Conservation (phyloP, 1,140 invertebrate species). For the Nasonia vitripennis region DNA sequence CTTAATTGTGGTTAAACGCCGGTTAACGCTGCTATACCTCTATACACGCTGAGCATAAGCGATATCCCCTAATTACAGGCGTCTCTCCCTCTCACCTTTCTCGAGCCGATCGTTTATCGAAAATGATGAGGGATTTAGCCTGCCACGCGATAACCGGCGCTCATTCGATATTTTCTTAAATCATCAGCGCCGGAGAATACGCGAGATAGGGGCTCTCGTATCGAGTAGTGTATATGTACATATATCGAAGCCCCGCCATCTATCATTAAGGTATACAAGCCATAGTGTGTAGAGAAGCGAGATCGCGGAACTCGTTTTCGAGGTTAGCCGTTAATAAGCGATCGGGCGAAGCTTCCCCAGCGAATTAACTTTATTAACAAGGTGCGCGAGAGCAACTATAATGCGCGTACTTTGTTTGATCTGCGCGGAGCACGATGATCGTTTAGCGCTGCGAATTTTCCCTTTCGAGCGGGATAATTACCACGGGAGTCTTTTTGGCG, state of each 20-base stretch:
- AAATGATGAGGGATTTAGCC: constrained; percentile 10
- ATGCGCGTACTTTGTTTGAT: background rate
- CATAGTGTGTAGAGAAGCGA: background rate
- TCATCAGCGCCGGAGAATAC: background rate
- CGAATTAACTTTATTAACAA: background rate
- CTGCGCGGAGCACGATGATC: background rate
- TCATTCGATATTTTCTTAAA: constrained; percentile 28
- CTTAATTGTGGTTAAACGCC: constrained; percentile 37
- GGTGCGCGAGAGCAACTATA: background rate
- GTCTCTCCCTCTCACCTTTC: constrained; percentile 21
- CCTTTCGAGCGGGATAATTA: background rate
- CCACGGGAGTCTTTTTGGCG: background rate
- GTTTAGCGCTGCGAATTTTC: background rate
- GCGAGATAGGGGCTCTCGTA: background rate
- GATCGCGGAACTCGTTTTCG: constrained; percentile 17
- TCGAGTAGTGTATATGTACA: background rate
- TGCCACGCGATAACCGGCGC: background rate
- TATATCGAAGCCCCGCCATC: constrained; percentile 15
- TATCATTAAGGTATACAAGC: background rate
- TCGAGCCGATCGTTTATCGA: constrained; percentile 33
- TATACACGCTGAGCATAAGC: background rate
- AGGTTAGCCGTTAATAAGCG: constrained; percentile 8
- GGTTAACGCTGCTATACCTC: background rate
- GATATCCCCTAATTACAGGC: constrained; percentile 13
- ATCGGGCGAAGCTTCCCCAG: background rate